Base-by-base conservation (phyloP, 2,113 vertebrate genomes). In the Aramus guarauna region DNA sequence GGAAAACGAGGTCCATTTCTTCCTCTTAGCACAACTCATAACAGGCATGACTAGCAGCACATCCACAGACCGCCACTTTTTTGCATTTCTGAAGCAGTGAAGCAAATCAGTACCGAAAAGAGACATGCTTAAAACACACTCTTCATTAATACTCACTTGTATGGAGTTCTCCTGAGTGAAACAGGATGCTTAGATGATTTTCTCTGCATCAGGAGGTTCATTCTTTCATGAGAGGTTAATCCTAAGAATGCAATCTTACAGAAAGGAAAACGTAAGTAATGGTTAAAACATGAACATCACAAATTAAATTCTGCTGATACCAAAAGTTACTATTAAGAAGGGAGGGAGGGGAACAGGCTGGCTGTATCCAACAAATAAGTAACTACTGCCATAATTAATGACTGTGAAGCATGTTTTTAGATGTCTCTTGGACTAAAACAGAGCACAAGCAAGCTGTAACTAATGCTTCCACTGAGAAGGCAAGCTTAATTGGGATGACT, bases 91-190 rank as follows among this genome's bases (percentile, higher is more conserved):
- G 9, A 76, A 79, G 24, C 39, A 78, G 41, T 3, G 17, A 84
- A 91, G 9, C 41, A 50, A 60, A 77, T 30, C 20, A 18, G 6
- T 30, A 39, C 19, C 26, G n/a, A 53, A 71, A 59, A 81, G 15
- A 23, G 14, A 37, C 0, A 3, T 11, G 23, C 21, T 60, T 88
- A 50, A 85, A 94, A 82, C 21, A 69, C 27, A 5, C 32, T 39
- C 0, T 11, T 62, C 29, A 63, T 53, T 45, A 72, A 66, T 23
- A 95, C 99, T 98, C 97, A 99, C 99, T 99, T 99, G 98, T 99
- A 99, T 3, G 99, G 99, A 86, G 99, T 99, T 95, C 98, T 99
- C 95, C 98, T 97, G 62, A 99, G 97, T 18, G 99, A 99, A 91
- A 98, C 59, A 2, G 98, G 37, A 55, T 99, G 99, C 68, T 98